Evolutionary conservation across 2,113 vertebrate genomes (phyloP), one percentile per base, ranked within the genome.

Genomic region (Podilymbus podiceps): DNA sequence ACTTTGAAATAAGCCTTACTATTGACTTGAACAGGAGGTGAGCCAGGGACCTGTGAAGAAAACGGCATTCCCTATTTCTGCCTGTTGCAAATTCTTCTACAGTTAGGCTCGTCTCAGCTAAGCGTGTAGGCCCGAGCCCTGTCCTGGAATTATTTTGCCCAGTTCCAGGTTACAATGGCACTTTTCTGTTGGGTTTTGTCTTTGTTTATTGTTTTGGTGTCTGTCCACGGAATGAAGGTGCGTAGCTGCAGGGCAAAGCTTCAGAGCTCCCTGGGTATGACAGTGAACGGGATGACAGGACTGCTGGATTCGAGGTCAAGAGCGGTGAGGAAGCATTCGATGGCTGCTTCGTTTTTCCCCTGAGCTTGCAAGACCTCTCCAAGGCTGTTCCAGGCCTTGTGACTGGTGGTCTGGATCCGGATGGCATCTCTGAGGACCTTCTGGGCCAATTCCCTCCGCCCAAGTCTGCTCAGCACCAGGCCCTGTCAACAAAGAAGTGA

Each of bases 231-330:
- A 90, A 87, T 16, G 17, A 66, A 94, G 86, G 60, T 83, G 72
- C 90, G 88, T 7, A 84, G 77, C 33, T 77, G 85, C 44, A 55
- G 67, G 42, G 69, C 44, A 67, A 60, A 24, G 30, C 28, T 88
- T 99, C 98, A 99, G 33, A 99, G 99, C 97, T 99, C 99, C 73
- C 99, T 97, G 78, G 99, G 98, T 93, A 99, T 99, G 97, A 99
- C 97, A 42, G 98, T 98, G 98, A 99, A 99, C 0, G 99, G 99
- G 40, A 99, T 95, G 88, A 99, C 97, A 4, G 99, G 99, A 94
- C 99, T 99, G 98, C 99, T 99, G 93, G 99, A 98, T 98, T 99
- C 99, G 35, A 99, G 98, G 94, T 99, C 99, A 72, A 99, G 97
- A n/a, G 99, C 99, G 0, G 99, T 99, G 63, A 99, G 97, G 97